phyloP scores from a whole-genome alignment of 2,113 vertebrate species.

The Manacus vitellinus region DNA sequence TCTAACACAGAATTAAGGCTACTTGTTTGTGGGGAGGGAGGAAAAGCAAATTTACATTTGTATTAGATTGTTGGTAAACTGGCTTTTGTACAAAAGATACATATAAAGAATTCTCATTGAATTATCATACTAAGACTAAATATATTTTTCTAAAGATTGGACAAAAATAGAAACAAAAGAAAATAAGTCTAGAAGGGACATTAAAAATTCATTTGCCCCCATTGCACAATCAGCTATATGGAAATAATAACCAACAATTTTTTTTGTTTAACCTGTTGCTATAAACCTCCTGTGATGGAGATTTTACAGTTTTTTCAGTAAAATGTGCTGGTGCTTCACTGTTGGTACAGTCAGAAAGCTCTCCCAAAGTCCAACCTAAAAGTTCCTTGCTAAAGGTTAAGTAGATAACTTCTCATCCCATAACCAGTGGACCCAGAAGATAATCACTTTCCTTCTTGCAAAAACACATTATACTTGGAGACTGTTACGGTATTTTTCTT shows the following conservation, averaged over 20 bases:
- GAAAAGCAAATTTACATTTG: neutral
- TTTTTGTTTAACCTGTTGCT: neutral
- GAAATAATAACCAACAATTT: neutral
- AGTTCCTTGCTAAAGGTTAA: neutral
- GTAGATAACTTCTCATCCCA: neutral
- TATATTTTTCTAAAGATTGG: neutral
- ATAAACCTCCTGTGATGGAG: neutral
- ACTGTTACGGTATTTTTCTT: neutral
- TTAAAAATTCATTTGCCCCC: neutral
- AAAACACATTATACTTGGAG: neutral
- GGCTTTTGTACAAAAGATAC: neutral
- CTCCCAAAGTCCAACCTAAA: neutral
- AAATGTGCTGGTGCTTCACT: accelerated
- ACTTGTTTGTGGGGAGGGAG: neutral
- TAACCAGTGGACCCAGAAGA: neutral
- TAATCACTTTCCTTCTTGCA: neutral
- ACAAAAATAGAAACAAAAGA: neutral
- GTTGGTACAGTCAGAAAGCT: neutral
- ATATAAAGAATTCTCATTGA: neutral
- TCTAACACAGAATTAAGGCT: neutral
- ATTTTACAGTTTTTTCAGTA: neutral
- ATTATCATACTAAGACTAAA: neutral
- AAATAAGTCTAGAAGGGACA: neutral
- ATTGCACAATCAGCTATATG: neutral
- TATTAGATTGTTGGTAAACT: neutral